Percentiles rank a stretch among this genome's conserved stretches.
These are phyloP conservation scores for Crambe crambe DNA, from an alignment of 37 sponge, comb jelly and placozoan species.

Conservation along the genomic window DNA sequence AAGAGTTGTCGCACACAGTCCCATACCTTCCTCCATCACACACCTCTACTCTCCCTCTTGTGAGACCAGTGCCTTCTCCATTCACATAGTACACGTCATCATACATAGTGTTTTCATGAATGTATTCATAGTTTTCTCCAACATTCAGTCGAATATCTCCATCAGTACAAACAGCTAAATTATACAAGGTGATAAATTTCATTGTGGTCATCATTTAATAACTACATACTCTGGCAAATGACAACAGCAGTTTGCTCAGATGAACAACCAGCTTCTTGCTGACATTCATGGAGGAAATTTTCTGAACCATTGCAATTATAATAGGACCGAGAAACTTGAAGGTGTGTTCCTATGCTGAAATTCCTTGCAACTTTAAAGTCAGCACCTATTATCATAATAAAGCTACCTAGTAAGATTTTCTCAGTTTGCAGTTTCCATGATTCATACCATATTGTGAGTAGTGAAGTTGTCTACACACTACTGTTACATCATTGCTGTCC, in stretches of 20 bases:
- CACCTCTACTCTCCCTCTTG: conserved; percentile 23
- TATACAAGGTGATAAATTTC: too few relatives aligned
- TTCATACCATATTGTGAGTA: conserved; percentile 30
- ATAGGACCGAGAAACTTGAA: too few relatives aligned
- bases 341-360: too few relatives aligned
- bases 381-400: too few relatives aligned
- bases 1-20: conserved; percentile 22
- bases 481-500: conserved; percentile 18
- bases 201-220: too few relatives aligned
- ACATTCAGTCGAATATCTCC: conserved; percentile 14
- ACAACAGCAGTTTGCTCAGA: neutral
- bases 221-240: neutral
- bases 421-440: neutral
- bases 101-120: conserved; percentile 2
- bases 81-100: conserved; percentile 15
- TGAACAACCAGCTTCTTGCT: neutral
- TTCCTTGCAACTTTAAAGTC: too few relatives aligned
- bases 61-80: neutral
- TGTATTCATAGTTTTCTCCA: conserved; percentile 6
- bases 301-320: neutral
- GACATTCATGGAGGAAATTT: neutral
- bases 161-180: conserved; percentile 17
- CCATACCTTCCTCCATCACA: conserved; percentile 21
- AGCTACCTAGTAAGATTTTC: neutral
- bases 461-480: conserved; percentile 33